These are phyloP conservation scores for Tribolium freemani DNA, from an alignment of 2,888 invertebrate species.

Conservation along the genomic window DNA sequence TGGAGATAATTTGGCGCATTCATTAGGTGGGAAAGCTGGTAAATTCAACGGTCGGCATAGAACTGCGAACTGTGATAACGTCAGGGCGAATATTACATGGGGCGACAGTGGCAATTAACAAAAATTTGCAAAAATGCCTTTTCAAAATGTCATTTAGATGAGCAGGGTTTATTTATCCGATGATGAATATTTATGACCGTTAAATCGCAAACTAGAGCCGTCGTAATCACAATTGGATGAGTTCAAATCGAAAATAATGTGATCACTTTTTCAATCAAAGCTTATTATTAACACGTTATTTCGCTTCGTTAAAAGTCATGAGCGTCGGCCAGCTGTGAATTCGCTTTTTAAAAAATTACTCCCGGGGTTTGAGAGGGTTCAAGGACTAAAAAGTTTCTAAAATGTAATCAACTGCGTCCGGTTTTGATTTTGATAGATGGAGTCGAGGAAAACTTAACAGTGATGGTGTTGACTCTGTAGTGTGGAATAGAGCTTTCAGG, in stretches of 20 bases:
- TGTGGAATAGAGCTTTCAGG: conserved; percentile 47
- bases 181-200: conserved; percentile 49
- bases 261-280: conserved; percentile 6
- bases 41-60: conserved; percentile 40
- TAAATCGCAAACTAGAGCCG: conserved; percentile 40
- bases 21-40: conserved; percentile 45
- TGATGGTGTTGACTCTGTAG: not conserved
- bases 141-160: conserved; percentile 46
- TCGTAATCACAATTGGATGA: conserved; percentile 28
- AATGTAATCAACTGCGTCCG: not conserved
- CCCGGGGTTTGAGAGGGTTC: too few species aligned
- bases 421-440: conserved; percentile 23
- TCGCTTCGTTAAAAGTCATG: not conserved
- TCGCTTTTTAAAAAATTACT: not conserved
- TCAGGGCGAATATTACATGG: conserved; percentile 38
- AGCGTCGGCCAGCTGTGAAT: not conserved
- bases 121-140: conserved; percentile 45
- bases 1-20: conserved; percentile 49
- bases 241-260: conserved; percentile 40
- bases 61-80: conserved; percentile 47
- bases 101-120: conserved; percentile 45
- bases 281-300: conserved; percentile 32
- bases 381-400: not conserved
- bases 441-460: conserved; percentile 6
- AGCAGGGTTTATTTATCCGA: conserved; percentile 18